Evolutionary conservation across 2,797 vertebrate genomes (phyloP), one percentile per base, ranked within the genome.

Genomic region (Centroberyx gerrardi): DNA sequence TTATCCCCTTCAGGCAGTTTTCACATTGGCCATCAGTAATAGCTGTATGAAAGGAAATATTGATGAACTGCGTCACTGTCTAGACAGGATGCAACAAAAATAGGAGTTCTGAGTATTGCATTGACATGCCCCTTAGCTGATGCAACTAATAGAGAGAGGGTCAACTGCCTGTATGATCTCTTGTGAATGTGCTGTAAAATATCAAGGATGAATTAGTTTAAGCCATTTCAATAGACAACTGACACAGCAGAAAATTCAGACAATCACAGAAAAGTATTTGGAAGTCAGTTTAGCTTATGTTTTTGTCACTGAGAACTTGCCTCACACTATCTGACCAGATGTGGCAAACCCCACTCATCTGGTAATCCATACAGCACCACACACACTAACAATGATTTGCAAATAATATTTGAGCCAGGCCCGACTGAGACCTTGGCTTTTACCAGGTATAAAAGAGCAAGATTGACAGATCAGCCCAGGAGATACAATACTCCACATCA

Each of bases 1-100:
- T 71, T 52, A 22, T 68, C 15, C 28, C 62, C 36, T 64, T 71
- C 27, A 62, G 33, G 36, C 51, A 46, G 14, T 59, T 79, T 63
- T 65, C 56, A 55, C 72, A 68, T 44, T 68, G 60, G 10, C 8
- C 44, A 59, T 65, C 60, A 59, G 38, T 22, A 5, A 67, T 61
- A 53, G 63, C 18, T 72, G 48, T 63, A 65, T 73, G 66, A 79
- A 74, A 78, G 54, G 40, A 27, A 46, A 74, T 80, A 84, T 75
- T 84, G 74, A 89, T 72, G 49, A 85, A 78, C 33, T 68, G 40
- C 60, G 54, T 82, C 62, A 78, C 68, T 61, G 84, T 88, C 82
- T 85, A 78, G 86, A 84, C 85, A 65, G 69, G 17, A 74, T 83
- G 49, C 46, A 54, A 64, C 69, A 76, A 73, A 82, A 74, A 74